These are phyloP conservation scores for Drosophila melanogaster DNA, from an alignment of 1,140 invertebrate species.

Conservation along the genomic window Release_6_plus_ISO1_MT NT_033777.3:28353501-28354000, in stretches of 20 bases:
- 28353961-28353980: conserved; percentile 73
- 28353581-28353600: conserved; percentile 48
- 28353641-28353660: conserved; percentile 1
- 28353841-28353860: conserved; percentile 59
- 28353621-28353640: conserved; percentile 3
- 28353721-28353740: conserved; percentile 77
- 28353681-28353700: conserved; percentile 71
- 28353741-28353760: conserved; percentile 48
- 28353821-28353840: conserved; percentile 55
- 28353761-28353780: conserved; percentile 59
- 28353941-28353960: conserved; percentile 37
- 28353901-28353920: conserved; percentile 21
- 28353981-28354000: conserved; percentile 57
- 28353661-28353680: conserved; percentile 41
- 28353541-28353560: not conserved
- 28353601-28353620: conserved; percentile 42
- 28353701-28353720: conserved; percentile 60
- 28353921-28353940: not conserved
- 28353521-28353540: no score
- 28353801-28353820: conserved; percentile 18
- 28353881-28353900: conserved; percentile 19
- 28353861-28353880: conserved; percentile 28
- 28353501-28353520: no score
- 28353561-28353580: conserved; percentile 39
- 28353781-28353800: conserved; percentile 71